phyloP scores from a whole-genome alignment of 2,797 vertebrate species.

The Meriones psammophilus region DNA sequence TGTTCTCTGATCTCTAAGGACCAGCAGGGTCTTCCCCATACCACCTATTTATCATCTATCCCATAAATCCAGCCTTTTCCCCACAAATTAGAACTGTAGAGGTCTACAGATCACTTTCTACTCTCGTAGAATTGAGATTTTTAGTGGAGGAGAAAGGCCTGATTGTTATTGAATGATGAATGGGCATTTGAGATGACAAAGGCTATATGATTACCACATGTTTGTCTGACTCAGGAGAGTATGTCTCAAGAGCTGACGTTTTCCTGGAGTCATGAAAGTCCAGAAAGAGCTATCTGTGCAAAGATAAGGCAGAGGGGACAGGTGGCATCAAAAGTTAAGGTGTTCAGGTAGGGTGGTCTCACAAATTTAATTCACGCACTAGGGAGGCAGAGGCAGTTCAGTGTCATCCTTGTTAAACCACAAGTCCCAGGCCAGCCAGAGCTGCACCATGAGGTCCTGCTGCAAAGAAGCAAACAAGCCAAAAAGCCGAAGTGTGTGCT shows the following conservation, averaged over 20 bases:
- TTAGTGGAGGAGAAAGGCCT: background rate
- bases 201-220: background rate
- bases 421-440: background rate
- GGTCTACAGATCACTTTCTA: slow-evolving; percentile 22
- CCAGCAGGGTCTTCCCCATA: background rate
- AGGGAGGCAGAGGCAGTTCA: background rate
- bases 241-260: slow-evolving; percentile 22
- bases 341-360: background rate
- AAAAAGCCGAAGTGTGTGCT: background rate
- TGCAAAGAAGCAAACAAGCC: background rate
- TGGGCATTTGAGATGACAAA: background rate
- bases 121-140: slow-evolving; percentile 10
- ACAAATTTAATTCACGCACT: background rate
- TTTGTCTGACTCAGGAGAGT: slow-evolving; percentile 6
- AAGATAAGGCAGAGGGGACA: slow-evolving; percentile 26
- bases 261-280: background rate
- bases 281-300: background rate
- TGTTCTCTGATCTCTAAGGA: background rate
- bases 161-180: slow-evolving; percentile 2
- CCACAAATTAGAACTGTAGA: slow-evolving; percentile 4
- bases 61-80: background rate
- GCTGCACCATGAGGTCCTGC: background rate
- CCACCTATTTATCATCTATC: background rate
- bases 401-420: background rate
- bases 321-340: background rate